Evolutionary conservation across 1,140 invertebrate species (phyloP), one percentile per base, ranked within the genome.

Genomic region (Scaptomyza pallida): DNA sequence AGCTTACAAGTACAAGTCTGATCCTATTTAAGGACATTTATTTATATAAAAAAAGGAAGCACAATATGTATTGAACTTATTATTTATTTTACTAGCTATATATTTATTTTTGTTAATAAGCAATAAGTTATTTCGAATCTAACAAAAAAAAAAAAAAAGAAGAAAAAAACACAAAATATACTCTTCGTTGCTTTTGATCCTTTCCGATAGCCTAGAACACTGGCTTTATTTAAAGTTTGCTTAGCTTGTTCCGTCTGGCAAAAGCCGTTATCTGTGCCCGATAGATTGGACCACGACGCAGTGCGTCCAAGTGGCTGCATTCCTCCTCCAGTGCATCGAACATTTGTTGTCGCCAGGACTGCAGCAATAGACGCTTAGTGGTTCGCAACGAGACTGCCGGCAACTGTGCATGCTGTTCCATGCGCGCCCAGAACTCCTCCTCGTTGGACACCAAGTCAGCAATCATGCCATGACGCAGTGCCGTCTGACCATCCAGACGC

Each of bases 401-500:
- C 52, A 95, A 60, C 10, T 91, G 91, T 6, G 92, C 83, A 51
- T 93, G 86, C 68, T 92, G 91, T n/a, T 90, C 85, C 19, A 95
- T 92, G 59, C 92, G 92, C 16, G 92, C 79, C 93, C 92, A 94
- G 40, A 95, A 93, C 82, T 95, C 93, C 44, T 81, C 52, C 16
- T 92, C 91, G 35, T 93, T 90, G 54, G 93, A 89, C 35, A 94
- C 90, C 45, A 92, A 94, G 8, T 97, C 90, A 86, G 95, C 92
- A 35, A 95, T 95, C 0, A 98, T 93, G 40, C 96, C 95, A 78
- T 93, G 92, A 23, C 94, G 91, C 13, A 93, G 90, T 1, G 97
- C 97, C 92, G 97, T 95, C 54, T 92, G 61, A 5, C 97, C 97
- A 67, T 93, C 93, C 61, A 99, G 92, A 92, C 95, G 97, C 60